These are phyloP conservation scores for Amblyjoppa proteus DNA, from an alignment of 2,888 invertebrate species.

Conservation along the genomic window DNA sequence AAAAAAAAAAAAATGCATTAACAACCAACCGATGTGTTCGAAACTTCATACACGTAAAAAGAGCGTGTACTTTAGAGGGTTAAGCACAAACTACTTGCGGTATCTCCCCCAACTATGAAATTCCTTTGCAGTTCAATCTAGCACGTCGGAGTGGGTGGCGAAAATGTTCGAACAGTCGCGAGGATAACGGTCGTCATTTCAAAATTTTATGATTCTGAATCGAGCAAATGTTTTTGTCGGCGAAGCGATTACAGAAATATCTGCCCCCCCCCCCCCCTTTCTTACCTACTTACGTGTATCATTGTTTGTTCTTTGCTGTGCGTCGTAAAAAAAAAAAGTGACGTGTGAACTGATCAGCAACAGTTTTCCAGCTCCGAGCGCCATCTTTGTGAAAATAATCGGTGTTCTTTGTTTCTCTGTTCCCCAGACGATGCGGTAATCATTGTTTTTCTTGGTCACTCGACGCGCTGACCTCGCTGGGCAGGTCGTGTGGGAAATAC, in stretches of 20 bases:
- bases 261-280: no score
- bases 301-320: no score
- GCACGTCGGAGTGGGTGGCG: no score
- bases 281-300: no score
- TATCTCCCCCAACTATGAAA: not conserved
- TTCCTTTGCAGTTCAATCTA: not conserved
- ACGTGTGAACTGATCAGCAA: not conserved
- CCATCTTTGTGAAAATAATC: not conserved
- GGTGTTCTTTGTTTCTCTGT: not conserved
- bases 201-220: no score
- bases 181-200: no score
- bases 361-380: not conserved
- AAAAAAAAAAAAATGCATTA: no score
- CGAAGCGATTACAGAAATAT: no score
- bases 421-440: not conserved
- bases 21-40: no score
- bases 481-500: not conserved
- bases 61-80: no score
- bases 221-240: no score
- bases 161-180: no score
- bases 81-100: not conserved
- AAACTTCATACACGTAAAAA: not conserved
- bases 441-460: not conserved
- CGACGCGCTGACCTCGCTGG: not conserved
- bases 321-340: not conserved